Evolutionary conservation across 92 coral and sea anemone species (phyloP).

Genomic region (Umimayanthus kanabou): DNA sequence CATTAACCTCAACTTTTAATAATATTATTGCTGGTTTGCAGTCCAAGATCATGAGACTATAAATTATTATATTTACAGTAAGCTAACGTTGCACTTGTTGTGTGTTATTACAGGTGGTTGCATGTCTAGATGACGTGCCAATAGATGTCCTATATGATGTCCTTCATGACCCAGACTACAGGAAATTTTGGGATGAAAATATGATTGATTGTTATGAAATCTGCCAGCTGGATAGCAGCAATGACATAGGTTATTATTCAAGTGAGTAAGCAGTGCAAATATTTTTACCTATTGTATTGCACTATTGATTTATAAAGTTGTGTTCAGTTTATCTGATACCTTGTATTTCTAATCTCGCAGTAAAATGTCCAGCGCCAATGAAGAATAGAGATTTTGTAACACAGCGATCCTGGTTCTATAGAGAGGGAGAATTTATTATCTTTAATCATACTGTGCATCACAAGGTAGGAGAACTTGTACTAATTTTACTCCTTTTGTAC

Average conservation of each 20-base stretch:
- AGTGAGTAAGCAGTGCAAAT: slow-evolving; percentile 52
- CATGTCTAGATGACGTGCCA: slow-evolving; percentile 81
- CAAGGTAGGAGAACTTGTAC: slow-evolving; percentile 61
- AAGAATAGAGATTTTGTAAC: slow-evolving; percentile 98
- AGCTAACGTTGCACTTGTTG: neutral
- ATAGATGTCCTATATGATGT: slow-evolving; percentile 87
- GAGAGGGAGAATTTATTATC: slow-evolving; percentile 79
- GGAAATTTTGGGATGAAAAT: slow-evolving; percentile 93
- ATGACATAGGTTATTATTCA: slow-evolving; percentile 98
- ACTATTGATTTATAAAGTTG: neutral
- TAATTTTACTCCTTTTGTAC: neutral
- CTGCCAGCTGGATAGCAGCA: slow-evolving; percentile 76
- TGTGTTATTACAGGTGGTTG: slow-evolving; percentile 64
- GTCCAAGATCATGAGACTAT: neutral
- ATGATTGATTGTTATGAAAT: slow-evolving; percentile 92
- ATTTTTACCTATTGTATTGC: neutral
- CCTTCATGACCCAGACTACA: slow-evolving; percentile 92
- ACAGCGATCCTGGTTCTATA: slow-evolving; percentile 92
- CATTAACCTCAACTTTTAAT: too few species aligned
- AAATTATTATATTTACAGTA: neutral
- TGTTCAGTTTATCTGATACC: neutral
- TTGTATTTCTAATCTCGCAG: slow-evolving; percentile 37
- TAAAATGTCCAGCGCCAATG: slow-evolving; percentile 94
- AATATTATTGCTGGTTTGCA: too few species aligned
- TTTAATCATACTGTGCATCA: slow-evolving; percentile 96